A percentile compares a stretch with the other conserved stretches of the same genome.
Evolutionary conservation across 1,140 invertebrate genomes (phyloP).

Genomic region (Diachasma alloeum): DNA sequence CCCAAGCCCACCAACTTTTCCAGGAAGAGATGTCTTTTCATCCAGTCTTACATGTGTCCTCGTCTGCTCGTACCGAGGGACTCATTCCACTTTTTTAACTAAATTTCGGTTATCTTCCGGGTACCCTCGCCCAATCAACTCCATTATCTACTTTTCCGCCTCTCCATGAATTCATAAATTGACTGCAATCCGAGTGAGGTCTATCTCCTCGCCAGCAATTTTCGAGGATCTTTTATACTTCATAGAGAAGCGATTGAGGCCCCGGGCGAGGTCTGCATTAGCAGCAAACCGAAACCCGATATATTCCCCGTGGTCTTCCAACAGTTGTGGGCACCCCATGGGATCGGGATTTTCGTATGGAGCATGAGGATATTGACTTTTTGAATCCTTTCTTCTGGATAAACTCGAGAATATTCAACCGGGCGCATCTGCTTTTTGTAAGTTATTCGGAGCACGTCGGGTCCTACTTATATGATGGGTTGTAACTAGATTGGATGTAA

Average conservation of each 20-base stretch:
- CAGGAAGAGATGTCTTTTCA: slow-evolving; percentile 12
- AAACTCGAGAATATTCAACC: not conserved
- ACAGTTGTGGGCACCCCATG: not conserved
- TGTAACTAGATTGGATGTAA: too few relatives aligned
- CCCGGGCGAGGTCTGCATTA: not conserved
- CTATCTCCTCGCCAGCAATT: not conserved
- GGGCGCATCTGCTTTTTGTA: too few relatives aligned
- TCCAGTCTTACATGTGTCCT: not conserved
- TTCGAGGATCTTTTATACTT: not conserved
- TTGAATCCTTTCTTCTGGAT: not conserved
- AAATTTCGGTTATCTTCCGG: not conserved
- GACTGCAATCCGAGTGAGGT: not conserved
- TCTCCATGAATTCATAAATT: not conserved
- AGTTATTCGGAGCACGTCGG: too few relatives aligned
- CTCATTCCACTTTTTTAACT: slow-evolving; percentile 8
- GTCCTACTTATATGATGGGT: too few relatives aligned
- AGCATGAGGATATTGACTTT: not conserved
- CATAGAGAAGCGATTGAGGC: not conserved
- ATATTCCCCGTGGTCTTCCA: not conserved
- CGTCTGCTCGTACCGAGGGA: slow-evolving; percentile 9
- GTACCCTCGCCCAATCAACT: not conserved
- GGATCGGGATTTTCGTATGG: not conserved
- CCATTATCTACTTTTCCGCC: not conserved
- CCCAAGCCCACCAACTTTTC: slow-evolving; percentile 17
- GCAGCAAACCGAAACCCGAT: not conserved